phyloP scores from a whole-genome alignment of 1,140 invertebrate species.

The Drosophila littoralis region DNA sequence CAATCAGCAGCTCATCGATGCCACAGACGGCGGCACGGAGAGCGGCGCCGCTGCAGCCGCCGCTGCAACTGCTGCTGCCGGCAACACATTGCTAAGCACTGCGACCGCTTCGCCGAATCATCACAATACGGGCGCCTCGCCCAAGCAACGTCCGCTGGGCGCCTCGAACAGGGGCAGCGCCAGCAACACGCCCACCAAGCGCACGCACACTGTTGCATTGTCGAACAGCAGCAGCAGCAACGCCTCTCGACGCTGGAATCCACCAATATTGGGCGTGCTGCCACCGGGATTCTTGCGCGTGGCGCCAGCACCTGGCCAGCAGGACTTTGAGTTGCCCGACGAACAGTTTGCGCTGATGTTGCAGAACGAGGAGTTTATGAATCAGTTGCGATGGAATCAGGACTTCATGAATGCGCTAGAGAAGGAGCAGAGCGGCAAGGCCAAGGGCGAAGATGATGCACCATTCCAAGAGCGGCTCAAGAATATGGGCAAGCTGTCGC shows the following conservation, averaged over 20 bases:
- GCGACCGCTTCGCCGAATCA: conserved; percentile 68
- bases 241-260: conserved; percentile 88
- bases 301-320: conserved; percentile 52
- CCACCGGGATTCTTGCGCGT: conserved; percentile 91
- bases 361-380: conserved; percentile 97
- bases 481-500: conserved; percentile 95
- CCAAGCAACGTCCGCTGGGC: conserved; percentile 71
- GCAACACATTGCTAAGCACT: conserved; percentile 52
- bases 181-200: conserved; percentile 66
- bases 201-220: conserved; percentile 35
- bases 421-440: conserved; percentile 87
- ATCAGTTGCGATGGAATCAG: conserved; percentile 93
- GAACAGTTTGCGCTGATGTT: conserved; percentile 94
- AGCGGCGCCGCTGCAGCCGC: conserved; percentile 24
- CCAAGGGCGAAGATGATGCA: conserved; percentile 89
- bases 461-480: conserved; percentile 92
- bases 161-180: conserved; percentile 53
- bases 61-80: conserved; percentile 28
- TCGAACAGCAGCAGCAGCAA: conserved; percentile 27
- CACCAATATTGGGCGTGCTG: conserved; percentile 91
- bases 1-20: conserved; percentile 61
- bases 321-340: conserved; percentile 87
- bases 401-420: conserved; percentile 95
- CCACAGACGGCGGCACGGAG: conserved; percentile 56
- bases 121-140: conserved; percentile 83